phyloP scores from a whole-genome alignment of 2,113 vertebrate genomes.

The Dromas ardeola region DNA sequence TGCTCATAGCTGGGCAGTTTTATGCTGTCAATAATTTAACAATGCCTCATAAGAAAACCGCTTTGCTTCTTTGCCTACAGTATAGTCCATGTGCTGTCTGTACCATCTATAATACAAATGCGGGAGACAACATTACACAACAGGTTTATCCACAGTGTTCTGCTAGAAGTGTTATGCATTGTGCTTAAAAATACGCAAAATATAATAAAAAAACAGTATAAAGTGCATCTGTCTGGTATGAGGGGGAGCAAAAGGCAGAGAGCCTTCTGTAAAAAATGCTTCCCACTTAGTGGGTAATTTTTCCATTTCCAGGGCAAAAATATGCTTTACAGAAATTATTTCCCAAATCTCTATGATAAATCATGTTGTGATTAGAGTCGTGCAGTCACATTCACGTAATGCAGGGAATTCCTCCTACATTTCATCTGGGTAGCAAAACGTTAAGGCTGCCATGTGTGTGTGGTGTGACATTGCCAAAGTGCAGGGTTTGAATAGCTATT shows the following conservation, averaged over 20 bases:
- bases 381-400: background rate
- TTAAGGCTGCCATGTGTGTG: rapidly evolving
- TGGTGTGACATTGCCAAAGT: background rate
- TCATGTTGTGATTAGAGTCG: background rate
- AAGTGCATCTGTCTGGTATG: background rate
- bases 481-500: background rate
- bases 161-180: background rate
- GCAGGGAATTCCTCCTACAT: background rate
- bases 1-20: background rate
- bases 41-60: background rate
- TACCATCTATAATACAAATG: background rate
- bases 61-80: background rate
- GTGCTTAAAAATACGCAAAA: background rate
- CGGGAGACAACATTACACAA: background rate
- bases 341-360: background rate
- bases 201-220: background rate
- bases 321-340: background rate
- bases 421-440: background rate
- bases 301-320: background rate
- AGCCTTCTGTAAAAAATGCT: background rate
- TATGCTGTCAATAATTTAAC: background rate
- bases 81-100: background rate
- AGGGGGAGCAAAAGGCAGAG: background rate
- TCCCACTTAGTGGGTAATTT: background rate
- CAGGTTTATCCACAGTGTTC: background rate